Conservation (phyloP, 2,888 invertebrate genomes). For the Trissoscelio sp. region DNA sequence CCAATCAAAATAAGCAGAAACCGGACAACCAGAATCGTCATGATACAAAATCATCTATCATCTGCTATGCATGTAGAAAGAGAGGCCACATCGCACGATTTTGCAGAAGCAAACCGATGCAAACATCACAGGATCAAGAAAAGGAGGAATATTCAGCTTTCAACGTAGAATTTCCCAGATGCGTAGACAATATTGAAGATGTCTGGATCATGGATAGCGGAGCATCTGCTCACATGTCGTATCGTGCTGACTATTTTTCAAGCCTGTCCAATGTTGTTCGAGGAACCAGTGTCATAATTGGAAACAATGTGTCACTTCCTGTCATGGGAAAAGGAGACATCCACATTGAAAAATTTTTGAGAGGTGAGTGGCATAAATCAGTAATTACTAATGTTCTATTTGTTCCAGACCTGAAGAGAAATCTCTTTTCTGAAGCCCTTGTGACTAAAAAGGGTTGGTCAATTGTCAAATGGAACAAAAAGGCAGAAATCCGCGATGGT, state of each 20-base stretch:
- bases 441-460: conserved; percentile 42
- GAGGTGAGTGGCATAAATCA: conserved; percentile 42
- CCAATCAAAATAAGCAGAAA: no score
- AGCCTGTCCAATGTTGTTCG: conserved; percentile 1
- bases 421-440: conserved; percentile 53
- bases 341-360: background rate
- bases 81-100: no score
- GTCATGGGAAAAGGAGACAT: conserved; percentile 1
- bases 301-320: conserved; percentile 32
- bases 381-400: conserved; percentile 48
- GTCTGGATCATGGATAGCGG: conserved; percentile 60
- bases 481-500: conserved; percentile 1
- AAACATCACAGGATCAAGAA: no score
- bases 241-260: conserved; percentile 39
- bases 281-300: conserved; percentile 25
- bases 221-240: conserved; percentile 61
- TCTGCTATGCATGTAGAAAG: no score
- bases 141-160: no score
- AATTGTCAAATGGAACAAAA: conserved; percentile 5
- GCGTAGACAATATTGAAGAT: no score
- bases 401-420: conserved; percentile 53
- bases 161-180: no score
- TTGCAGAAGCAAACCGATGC: no score
- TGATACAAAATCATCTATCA: no score
- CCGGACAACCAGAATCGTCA: no score